A percentile compares a stretch with the other conserved stretches of the same genome.
Evolutionary conservation across 2,113 vertebrate genomes (phyloP).

Genomic region (Dicrurus megarhynchus): DNA sequence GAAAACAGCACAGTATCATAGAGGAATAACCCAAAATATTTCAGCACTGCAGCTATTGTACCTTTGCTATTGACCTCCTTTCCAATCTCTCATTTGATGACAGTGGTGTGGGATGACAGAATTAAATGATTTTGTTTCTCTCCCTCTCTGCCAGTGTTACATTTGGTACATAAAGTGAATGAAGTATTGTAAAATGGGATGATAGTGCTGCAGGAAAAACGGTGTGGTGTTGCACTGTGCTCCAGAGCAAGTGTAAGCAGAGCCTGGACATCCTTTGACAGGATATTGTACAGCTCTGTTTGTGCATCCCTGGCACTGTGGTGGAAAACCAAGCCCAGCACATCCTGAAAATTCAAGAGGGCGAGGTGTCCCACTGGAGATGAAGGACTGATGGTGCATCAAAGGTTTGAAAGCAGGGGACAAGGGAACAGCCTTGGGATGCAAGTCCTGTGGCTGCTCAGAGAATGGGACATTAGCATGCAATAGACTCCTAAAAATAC

Average conservation of each 20-base stretch:
- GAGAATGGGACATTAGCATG: neutral
- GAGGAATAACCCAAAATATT: conserved; percentile 14
- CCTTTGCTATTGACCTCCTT: conserved; percentile 8
- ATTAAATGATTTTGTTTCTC: neutral
- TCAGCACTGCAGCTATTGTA: neutral
- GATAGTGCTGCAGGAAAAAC: neutral
- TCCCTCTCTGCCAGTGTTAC: neutral
- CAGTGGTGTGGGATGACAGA: neutral
- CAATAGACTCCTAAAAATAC: neutral
- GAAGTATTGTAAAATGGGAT: neutral
- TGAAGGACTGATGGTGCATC: neutral
- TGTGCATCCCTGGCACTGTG: neutral
- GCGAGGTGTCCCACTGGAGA: accelerated
- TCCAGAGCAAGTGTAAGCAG: neutral
- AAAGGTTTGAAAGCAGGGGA: accelerated
- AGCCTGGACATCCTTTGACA: neutral
- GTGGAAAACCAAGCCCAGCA: neutral
- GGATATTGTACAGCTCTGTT: neutral
- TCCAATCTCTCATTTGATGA: neutral
- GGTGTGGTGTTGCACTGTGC: neutral
- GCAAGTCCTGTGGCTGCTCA: neutral
- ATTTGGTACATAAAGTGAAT: neutral
- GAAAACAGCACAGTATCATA: conserved; percentile 17
- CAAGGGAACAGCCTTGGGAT: neutral
- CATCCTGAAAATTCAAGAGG: neutral